These are phyloP conservation scores for Palythoa grandiflora DNA, from an alignment of 92 coral and sea anemone genomes.

Conservation along the genomic window DNA sequence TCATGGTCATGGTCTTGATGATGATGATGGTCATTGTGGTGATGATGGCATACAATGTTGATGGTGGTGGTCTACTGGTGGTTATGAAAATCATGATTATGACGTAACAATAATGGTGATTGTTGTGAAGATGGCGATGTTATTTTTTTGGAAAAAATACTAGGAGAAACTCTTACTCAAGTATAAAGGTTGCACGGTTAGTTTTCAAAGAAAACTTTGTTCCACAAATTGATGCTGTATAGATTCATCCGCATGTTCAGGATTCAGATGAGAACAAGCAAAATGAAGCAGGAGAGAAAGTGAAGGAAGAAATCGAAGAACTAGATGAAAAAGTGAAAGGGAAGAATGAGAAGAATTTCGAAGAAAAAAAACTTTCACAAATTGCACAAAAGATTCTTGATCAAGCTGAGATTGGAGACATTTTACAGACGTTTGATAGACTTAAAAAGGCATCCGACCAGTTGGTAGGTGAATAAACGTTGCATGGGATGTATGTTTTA, in stretches of 20 bases:
- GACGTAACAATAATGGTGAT: too few species aligned
- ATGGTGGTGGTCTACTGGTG: too few species aligned
- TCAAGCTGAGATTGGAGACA: slow-evolving; percentile 75
- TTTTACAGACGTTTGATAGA: slow-evolving; percentile 74
- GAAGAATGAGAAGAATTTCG: slow-evolving; percentile 42
- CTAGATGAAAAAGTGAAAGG: slow-evolving; percentile 23
- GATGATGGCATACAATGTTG: too few species aligned
- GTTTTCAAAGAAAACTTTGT: background rate
- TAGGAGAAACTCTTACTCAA: background rate
- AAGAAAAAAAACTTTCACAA: slow-evolving; percentile 74
- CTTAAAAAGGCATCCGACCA: slow-evolving; percentile 83
- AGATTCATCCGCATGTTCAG: slow-evolving; percentile 9
- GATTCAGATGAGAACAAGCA: background rate
- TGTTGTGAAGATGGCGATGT: too few species aligned
- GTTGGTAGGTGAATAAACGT: slow-evolving; percentile 59
- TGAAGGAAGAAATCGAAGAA: slow-evolving; percentile 27
- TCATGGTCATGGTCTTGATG: background rate
- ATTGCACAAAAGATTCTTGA: slow-evolving; percentile 82
- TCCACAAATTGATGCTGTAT: background rate
- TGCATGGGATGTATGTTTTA: background rate
- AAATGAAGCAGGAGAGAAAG: background rate
- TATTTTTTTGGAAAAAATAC: too few species aligned
- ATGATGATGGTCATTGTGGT: background rate
- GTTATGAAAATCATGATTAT: too few species aligned
- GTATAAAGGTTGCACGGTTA: too few species aligned